A percentile compares a stretch with the other conserved stretches of the same genome.
Evolutionary conservation across 2,797 vertebrate genomes (phyloP).

Genomic region (Synanceia verrucosa): DNA sequence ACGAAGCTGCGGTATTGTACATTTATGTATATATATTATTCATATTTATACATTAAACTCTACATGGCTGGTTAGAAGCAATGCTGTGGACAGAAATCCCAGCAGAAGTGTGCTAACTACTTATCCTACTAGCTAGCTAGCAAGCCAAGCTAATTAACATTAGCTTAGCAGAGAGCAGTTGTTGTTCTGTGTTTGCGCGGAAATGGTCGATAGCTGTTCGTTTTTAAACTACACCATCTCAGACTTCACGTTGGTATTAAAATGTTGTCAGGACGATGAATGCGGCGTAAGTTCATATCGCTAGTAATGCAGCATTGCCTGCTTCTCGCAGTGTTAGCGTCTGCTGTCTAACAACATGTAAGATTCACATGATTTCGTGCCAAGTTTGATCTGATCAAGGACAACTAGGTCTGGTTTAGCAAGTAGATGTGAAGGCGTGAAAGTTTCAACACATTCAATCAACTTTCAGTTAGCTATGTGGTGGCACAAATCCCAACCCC

Average conservation of each 20-base stretch:
- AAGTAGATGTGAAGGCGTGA: neutral
- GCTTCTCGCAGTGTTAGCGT: conserved; percentile 23
- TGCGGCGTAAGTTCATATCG: neutral
- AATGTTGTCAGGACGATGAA: neutral
- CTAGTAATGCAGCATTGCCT: neutral
- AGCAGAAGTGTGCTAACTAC: conserved; percentile 60
- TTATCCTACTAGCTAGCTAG: conserved; percentile 58
- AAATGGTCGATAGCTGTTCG: conserved; percentile 49
- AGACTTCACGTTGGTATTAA: neutral
- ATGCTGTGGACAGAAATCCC: conserved; percentile 20
- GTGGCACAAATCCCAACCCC: neutral
- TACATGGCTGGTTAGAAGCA: neutral
- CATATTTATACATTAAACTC: rapidly evolving
- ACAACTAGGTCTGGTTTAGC: neutral
- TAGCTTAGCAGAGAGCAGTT: conserved; percentile 53
- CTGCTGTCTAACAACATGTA: neutral
- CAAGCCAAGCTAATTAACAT: conserved; percentile 48
- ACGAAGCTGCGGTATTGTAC: conserved; percentile 48
- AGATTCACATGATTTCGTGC: conserved; percentile 11
- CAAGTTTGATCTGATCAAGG: conserved; percentile 7
- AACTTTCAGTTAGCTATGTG: neutral
- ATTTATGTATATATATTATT: neutral
- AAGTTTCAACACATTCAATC: neutral
- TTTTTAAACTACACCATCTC: neutral
- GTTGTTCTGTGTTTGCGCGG: conserved; percentile 39